A percentile compares a stretch with the other conserved stretches of the same genome.
Evolutionary conservation across 2,888 invertebrate species (phyloP).

Genomic region (Hydriomena furcata): DNA sequence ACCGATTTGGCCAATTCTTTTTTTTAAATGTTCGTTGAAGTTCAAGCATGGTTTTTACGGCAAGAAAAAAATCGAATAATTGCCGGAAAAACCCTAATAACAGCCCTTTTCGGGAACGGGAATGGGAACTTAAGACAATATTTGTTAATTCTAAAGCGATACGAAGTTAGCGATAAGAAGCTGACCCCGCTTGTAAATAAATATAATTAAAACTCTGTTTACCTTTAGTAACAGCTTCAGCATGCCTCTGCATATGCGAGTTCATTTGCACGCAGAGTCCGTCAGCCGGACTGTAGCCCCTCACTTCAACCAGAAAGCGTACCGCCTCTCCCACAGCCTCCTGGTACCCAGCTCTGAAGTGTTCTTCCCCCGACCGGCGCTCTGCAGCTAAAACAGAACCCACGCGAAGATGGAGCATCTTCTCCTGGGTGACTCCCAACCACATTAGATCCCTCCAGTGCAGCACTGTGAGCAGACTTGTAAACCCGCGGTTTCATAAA

Average conservation of each 20-base stretch:
- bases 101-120: too few relatives aligned
- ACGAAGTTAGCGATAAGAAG: too few relatives aligned
- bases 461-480: slow-evolving; percentile 35
- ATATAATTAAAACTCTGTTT: not conserved
- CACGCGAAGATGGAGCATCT: slow-evolving; percentile 62
- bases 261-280: slow-evolving; percentile 91
- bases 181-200: not conserved
- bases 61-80: too few relatives aligned
- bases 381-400: slow-evolving; percentile 72
- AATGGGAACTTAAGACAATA: too few relatives aligned
- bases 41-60: too few relatives aligned
- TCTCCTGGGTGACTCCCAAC: slow-evolving; percentile 57
- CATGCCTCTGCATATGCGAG: slow-evolving; percentile 92
- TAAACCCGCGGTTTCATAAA: slow-evolving; percentile 33
- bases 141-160: too few relatives aligned
- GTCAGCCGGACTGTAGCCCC: slow-evolving; percentile 91
- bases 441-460: slow-evolving; percentile 62
- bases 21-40: too few relatives aligned
- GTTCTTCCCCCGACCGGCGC: slow-evolving; percentile 53
- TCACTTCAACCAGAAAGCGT: slow-evolving; percentile 93
- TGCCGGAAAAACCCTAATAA: too few relatives aligned
- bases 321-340: slow-evolving; percentile 96
- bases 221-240: slow-evolving; percentile 86
- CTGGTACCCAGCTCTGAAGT: slow-evolving; percentile 92
- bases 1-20: too few relatives aligned